A percentile compares a stretch with the other conserved stretches of the same genome.
Evolutionary conservation across 35 echinoderm and acorn worm species (phyloP).

Genomic region (Lytechinus pictus): DNA sequence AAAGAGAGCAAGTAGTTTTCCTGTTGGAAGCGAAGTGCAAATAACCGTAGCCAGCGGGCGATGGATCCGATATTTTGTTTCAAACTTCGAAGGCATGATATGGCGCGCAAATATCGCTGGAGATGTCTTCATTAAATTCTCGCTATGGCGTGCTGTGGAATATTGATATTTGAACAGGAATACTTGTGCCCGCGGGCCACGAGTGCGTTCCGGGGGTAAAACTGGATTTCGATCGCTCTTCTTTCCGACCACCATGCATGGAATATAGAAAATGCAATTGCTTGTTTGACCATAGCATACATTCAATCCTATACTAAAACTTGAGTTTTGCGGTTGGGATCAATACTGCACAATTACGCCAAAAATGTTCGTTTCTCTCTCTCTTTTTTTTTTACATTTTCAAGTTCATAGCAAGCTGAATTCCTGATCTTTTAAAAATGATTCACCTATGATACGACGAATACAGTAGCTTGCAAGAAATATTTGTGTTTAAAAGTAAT

Average conservation of each 20-base stretch:
- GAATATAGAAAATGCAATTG: constrained; percentile 15
- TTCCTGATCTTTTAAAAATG: background rate
- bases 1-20: constrained; percentile 25
- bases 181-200: constrained; percentile 18
- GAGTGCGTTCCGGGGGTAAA: constrained; percentile 1
- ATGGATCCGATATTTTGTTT: constrained; percentile 46
- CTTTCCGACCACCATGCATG: background rate
- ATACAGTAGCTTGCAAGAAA: background rate
- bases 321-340: background rate
- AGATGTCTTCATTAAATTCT: constrained; percentile 47
- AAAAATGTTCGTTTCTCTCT: background rate
- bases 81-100: constrained; percentile 46
- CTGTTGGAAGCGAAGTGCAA: constrained; percentile 51
- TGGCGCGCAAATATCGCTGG: constrained; percentile 30
- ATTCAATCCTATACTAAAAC: background rate
- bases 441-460: background rate
- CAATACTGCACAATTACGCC: background rate
- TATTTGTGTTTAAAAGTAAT: background rate
- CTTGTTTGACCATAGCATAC: background rate
- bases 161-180: constrained; percentile 55
- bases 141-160: constrained; percentile 32
- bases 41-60: constrained; percentile 48
- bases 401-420: background rate
- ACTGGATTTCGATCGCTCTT: background rate
- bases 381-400: no score